Percentiles rank a stretch among this genome's conserved stretches.
Conservation (phyloP, 2,888 invertebrate species). For the Cantharis nigra region DNA sequence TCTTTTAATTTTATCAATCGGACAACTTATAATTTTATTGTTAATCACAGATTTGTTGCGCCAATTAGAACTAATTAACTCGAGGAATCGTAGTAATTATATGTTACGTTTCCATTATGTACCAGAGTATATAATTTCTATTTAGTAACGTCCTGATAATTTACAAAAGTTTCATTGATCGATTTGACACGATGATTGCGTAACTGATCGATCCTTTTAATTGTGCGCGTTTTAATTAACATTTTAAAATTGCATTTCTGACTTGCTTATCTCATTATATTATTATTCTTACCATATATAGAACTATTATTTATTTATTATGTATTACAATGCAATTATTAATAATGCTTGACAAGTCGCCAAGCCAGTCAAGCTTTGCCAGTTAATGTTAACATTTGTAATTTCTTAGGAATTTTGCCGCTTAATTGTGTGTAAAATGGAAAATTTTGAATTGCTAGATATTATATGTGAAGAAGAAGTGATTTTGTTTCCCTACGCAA, state of each 20-base stretch:
- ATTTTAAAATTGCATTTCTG: neutral
- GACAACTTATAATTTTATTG: neutral
- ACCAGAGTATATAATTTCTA: neutral
- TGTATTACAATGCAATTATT: conserved; percentile 5
- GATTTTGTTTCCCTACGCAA: conserved; percentile 29
- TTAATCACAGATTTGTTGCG: neutral
- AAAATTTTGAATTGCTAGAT: conserved; percentile 10
- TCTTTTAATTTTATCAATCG: neutral
- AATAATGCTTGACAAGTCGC: neutral
- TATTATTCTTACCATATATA: conserved; percentile 13
- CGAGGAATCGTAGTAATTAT: neutral
- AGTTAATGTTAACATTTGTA: neutral
- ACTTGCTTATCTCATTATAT: neutral
- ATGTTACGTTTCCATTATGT: neutral
- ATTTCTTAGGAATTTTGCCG: neutral
- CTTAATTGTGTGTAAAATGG: neutral
- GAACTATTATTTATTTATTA: neutral
- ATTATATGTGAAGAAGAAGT: conserved; percentile 7
- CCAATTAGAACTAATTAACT: neutral
- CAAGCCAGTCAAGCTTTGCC: neutral
- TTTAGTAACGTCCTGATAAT: neutral
- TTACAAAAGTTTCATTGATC: neutral
- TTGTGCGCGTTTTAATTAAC: neutral
- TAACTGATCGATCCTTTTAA: neutral
- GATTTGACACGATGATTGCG: neutral